Evolutionary conservation across 2,888 invertebrate genomes (phyloP).

Genomic region (Parnassius orleans): DNA sequence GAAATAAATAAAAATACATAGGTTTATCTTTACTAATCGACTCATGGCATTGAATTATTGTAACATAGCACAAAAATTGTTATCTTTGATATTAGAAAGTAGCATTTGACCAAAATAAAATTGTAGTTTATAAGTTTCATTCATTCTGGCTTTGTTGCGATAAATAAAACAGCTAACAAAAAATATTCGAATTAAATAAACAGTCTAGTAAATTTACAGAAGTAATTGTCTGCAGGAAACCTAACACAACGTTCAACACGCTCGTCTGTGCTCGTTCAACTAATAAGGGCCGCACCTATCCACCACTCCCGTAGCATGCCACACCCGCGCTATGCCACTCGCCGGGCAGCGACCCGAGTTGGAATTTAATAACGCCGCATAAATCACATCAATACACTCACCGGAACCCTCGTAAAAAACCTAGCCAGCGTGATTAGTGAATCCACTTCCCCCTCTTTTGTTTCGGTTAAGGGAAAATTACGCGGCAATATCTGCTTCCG

Average conservation of each 20-base stretch:
- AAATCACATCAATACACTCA: constrained; percentile 56
- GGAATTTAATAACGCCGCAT: constrained; percentile 67
- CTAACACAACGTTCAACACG: constrained; percentile 28
- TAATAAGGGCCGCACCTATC: constrained; percentile 52
- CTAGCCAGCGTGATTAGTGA: constrained; percentile 46
- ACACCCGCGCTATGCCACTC: constrained; percentile 42
- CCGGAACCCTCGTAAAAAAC: constrained; percentile 43
- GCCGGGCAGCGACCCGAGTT: constrained; percentile 52
- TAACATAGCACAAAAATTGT: too few relatives aligned
- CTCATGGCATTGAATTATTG: too few relatives aligned
- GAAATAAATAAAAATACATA: too few relatives aligned
- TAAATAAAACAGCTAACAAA: too few relatives aligned
- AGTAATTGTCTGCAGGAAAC: constrained; percentile 23
- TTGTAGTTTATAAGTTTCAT: too few relatives aligned
- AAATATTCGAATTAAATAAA: too few relatives aligned
- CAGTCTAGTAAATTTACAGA: not conserved
- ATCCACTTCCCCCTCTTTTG: constrained; percentile 48
- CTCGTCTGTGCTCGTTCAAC: constrained; percentile 33
- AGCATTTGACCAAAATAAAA: too few relatives aligned
- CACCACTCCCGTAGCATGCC: constrained; percentile 44
- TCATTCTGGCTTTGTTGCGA: too few relatives aligned
- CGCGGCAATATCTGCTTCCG: constrained; percentile 10
- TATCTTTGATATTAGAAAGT: too few relatives aligned
- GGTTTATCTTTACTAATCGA: too few relatives aligned
- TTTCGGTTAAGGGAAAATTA: constrained; percentile 35